Evolutionary conservation across 1,140 invertebrate species (phyloP).

Genomic region (Aphelenchoides fujianensis): DNA sequence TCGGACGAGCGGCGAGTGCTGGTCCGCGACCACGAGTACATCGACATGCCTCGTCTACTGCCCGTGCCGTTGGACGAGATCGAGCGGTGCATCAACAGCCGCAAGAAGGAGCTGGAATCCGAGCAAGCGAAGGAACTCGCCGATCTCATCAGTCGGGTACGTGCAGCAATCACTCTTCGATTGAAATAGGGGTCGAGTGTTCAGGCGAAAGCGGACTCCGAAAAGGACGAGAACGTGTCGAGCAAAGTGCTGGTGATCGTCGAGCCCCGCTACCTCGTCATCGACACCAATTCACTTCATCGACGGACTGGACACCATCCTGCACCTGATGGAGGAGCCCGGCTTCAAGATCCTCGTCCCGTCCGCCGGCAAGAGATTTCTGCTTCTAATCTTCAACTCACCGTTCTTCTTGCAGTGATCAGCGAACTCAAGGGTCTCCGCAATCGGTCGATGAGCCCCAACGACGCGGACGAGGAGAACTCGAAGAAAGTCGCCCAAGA

Average conservation of each 20-base stretch:
- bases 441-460: background rate
- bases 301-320: background rate
- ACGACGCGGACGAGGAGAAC: background rate
- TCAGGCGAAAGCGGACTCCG: constrained; percentile 7
- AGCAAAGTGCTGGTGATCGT: constrained; percentile 3
- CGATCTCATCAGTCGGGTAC: background rate
- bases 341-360: constrained; percentile 13
- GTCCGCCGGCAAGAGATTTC: background rate
- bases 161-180: background rate
- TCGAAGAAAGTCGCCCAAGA: constrained; percentile 1
- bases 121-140: constrained; percentile 18
- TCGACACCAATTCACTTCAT: constrained; percentile 17
- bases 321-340: constrained; percentile 1
- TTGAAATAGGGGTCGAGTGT: background rate
- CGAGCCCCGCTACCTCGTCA: constrained; percentile 10
- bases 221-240: background rate
- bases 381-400: background rate
- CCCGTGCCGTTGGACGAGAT: constrained; percentile 20
- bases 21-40: background rate
- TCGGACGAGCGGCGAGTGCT: constrained; percentile 10
- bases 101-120: background rate
- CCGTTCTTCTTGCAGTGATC: constrained; percentile 6
- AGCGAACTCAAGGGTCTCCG: constrained; percentile 18
- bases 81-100: constrained; percentile 5
- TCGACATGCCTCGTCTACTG: constrained; percentile 8